phyloP scores from a whole-genome alignment of 2,797 vertebrate genomes.

The Alca torda region DNA sequence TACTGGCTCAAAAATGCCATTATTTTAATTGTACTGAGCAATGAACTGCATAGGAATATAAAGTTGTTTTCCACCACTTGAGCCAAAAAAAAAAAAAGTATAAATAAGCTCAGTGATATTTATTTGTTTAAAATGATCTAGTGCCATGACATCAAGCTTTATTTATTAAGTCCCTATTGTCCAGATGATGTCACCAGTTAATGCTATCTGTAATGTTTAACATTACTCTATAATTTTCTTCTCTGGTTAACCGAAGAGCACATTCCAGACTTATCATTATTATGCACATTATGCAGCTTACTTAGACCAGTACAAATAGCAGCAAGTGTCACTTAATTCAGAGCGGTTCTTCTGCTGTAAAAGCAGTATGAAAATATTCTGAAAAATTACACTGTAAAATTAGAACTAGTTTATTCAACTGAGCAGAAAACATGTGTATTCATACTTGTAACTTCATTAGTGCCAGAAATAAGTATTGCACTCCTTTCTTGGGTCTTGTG shows the following conservation, averaged over 20 bases:
- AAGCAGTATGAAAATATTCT: background rate
- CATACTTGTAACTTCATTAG: background rate
- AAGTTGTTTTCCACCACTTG: background rate
- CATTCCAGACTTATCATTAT: background rate
- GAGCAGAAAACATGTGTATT: background rate
- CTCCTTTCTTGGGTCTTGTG: background rate
- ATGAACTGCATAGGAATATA: background rate
- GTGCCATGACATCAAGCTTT: background rate
- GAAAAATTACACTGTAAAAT: background rate
- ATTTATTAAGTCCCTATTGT: background rate
- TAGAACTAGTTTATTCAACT: background rate
- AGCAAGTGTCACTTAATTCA: background rate
- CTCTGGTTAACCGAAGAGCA: background rate
- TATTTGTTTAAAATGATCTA: background rate
- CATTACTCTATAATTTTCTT: background rate
- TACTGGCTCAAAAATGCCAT: background rate
- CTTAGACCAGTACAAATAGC: background rate
- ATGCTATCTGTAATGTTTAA: background rate
- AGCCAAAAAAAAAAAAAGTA: background rate
- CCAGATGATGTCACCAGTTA: background rate
- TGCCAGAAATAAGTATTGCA: background rate
- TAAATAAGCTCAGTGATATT: background rate
- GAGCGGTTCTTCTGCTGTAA: background rate
- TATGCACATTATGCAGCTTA: background rate
- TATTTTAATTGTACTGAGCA: background rate